Evolutionary conservation across 2,797 vertebrate genomes (phyloP).

Genomic region (Sebastes vulpes): DNA sequence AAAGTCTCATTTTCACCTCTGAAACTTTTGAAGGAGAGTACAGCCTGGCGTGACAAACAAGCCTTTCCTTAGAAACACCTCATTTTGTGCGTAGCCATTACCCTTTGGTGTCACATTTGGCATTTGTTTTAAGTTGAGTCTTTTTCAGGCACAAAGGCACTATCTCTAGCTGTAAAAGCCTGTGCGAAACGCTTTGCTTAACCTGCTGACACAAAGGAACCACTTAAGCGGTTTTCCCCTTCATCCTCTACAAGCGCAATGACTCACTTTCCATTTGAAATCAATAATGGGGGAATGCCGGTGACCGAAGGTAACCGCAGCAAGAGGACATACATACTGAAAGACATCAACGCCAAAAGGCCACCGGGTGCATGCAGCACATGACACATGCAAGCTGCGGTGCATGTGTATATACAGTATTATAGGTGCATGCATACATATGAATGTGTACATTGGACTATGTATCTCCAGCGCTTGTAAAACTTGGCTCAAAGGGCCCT

Average conservation of each 20-base stretch:
- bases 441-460: not conserved
- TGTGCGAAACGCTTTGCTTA: slow-evolving; percentile 79
- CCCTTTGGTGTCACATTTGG: slow-evolving; percentile 80
- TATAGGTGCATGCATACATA: not conserved
- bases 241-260: slow-evolving; percentile 70
- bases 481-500: not conserved
- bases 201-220: slow-evolving; percentile 82
- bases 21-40: slow-evolving; percentile 68
- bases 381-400: not conserved
- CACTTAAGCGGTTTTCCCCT: slow-evolving; percentile 80
- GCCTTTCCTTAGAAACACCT: slow-evolving; percentile 53
- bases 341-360: slow-evolving; percentile 50
- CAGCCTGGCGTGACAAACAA: slow-evolving; percentile 54
- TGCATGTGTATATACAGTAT: not conserved
- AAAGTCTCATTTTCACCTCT: slow-evolving; percentile 56
- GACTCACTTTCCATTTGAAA: slow-evolving; percentile 82
- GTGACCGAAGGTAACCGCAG: slow-evolving; percentile 59
- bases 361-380: slow-evolving; percentile 14
- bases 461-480: not conserved
- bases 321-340: slow-evolving; percentile 34
- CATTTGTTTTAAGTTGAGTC: slow-evolving; percentile 80
- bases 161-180: slow-evolving; percentile 76
- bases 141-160: slow-evolving; percentile 78
- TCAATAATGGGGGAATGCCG: slow-evolving; percentile 73
- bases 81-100: slow-evolving; percentile 69